Percentiles rank a stretch among this genome's conserved stretches.
These are phyloP conservation scores for Sesia apiformis DNA, from an alignment of 2,888 invertebrate species.

Conservation along the genomic window DNA sequence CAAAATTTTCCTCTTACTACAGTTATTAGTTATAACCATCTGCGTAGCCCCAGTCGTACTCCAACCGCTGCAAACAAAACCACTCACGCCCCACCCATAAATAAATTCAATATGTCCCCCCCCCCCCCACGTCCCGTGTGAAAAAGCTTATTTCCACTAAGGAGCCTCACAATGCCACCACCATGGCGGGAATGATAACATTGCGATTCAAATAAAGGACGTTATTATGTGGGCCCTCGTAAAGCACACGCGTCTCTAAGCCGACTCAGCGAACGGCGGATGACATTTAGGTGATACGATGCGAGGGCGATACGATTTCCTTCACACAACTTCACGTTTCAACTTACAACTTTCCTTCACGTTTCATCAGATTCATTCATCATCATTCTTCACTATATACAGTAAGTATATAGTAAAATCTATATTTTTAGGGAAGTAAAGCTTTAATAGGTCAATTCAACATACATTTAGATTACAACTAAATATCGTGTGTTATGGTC, in stretches of 20 bases:
- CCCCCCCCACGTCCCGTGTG: background rate
- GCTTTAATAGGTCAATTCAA: no score
- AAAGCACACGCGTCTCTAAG: constrained; percentile 46
- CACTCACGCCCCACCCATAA: background rate
- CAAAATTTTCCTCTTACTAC: no score
- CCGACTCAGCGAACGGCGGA: constrained; percentile 31
- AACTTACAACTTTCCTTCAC: no score
- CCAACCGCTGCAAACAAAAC: background rate
- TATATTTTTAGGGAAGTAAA: no score
- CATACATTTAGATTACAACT: no score
- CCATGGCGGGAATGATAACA: constrained; percentile 37
- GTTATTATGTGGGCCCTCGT: constrained; percentile 43
- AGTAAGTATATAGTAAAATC: no score
- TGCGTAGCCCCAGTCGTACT: no score
- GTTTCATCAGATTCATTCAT: no score
- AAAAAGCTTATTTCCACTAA: constrained; percentile 22
- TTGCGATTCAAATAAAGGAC: constrained; percentile 47
- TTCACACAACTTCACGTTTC: background rate
- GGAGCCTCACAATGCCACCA: constrained; percentile 16
- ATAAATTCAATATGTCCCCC: background rate
- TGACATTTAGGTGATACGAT: constrained; percentile 9
- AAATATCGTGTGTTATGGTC: no score
- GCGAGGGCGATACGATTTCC: constrained; percentile 1
- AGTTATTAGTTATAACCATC: no score
- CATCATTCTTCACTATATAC: no score